phyloP scores from a whole-genome alignment of 2,797 vertebrate species.

The Platalea minor region DNA sequence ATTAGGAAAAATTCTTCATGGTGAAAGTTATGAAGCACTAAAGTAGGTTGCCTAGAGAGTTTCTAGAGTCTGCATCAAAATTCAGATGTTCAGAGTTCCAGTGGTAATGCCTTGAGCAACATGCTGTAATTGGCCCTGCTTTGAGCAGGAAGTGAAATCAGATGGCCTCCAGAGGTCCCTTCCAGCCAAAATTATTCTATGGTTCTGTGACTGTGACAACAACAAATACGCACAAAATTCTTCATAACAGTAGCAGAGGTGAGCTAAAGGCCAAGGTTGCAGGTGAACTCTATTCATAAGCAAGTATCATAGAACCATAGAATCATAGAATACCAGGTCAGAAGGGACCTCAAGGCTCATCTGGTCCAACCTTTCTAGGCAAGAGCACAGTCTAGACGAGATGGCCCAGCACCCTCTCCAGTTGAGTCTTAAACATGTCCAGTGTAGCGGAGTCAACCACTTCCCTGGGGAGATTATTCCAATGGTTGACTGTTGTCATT shows the following conservation, averaged over 20 bases:
- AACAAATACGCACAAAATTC: neutral
- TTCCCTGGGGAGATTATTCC: too few species aligned
- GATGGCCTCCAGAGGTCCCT: neutral
- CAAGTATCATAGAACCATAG: neutral
- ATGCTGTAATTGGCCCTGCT: neutral
- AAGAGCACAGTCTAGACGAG: too few species aligned
- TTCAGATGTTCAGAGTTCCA: neutral
- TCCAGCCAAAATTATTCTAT: neutral
- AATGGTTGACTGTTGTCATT: too few species aligned
- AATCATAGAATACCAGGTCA: too few species aligned
- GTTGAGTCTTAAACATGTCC: too few species aligned
- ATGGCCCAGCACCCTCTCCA: too few species aligned
- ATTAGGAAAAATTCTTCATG: neutral
- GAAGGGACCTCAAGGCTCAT: too few species aligned
- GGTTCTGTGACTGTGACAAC: neutral
- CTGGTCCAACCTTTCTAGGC: too few species aligned
- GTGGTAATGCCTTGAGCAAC: neutral
- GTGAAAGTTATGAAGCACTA: neutral
- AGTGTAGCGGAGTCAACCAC: too few species aligned
- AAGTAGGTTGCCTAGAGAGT: neutral
- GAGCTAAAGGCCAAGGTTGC: neutral
- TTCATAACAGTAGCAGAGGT: neutral
- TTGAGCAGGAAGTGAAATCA: neutral
- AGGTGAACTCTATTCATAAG: neutral
- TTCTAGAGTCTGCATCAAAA: neutral